A percentile compares a stretch with the other conserved stretches of the same genome.
Conservation (phyloP, 2,797 vertebrate species). For the Microcaecilia unicolor region DNA sequence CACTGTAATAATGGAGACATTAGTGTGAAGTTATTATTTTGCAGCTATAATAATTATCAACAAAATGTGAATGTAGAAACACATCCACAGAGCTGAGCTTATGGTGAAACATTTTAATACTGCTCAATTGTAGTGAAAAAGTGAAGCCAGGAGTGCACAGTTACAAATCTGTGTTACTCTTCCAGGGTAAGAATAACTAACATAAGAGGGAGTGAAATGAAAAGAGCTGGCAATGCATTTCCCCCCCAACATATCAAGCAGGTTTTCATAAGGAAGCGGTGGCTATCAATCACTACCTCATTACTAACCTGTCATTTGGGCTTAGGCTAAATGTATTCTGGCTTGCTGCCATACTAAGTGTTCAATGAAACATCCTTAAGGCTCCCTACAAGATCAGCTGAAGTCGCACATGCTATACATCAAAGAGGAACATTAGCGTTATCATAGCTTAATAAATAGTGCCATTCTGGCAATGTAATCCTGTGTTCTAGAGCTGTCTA, state of each 20-base stretch:
- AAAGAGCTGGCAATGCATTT: slow-evolving; percentile 55
- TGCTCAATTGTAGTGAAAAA: slow-evolving; percentile 34
- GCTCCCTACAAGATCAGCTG: slow-evolving; percentile 69
- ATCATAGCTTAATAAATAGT: slow-evolving; percentile 70
- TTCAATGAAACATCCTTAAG: slow-evolving; percentile 82
- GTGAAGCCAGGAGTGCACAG: slow-evolving; percentile 31
- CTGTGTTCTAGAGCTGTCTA: slow-evolving; percentile 55
- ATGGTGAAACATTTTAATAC: too few species aligned
- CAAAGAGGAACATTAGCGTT: slow-evolving; percentile 64
- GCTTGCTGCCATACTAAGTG: slow-evolving; percentile 71
- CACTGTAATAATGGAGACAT: too few species aligned
- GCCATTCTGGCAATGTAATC: slow-evolving; percentile 54
- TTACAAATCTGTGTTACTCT: slow-evolving; percentile 31
- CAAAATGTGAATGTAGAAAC: slow-evolving; percentile 35
- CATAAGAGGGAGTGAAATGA: slow-evolving; percentile 47
- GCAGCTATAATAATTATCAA: too few species aligned
- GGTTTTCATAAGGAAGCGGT: slow-evolving; percentile 64
- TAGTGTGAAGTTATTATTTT: too few species aligned
- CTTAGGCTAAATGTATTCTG: slow-evolving; percentile 72
- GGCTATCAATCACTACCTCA: slow-evolving; percentile 77
- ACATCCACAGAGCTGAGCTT: slow-evolving; percentile 16
- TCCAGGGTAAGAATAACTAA: slow-evolving; percentile 49
- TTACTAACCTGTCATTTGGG: slow-evolving; percentile 71
- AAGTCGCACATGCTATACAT: slow-evolving; percentile 65
- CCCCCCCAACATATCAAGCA: slow-evolving; percentile 64